Conservation (phyloP, 2,797 vertebrate species). For the Triplophysa yarkandensis region DNA sequence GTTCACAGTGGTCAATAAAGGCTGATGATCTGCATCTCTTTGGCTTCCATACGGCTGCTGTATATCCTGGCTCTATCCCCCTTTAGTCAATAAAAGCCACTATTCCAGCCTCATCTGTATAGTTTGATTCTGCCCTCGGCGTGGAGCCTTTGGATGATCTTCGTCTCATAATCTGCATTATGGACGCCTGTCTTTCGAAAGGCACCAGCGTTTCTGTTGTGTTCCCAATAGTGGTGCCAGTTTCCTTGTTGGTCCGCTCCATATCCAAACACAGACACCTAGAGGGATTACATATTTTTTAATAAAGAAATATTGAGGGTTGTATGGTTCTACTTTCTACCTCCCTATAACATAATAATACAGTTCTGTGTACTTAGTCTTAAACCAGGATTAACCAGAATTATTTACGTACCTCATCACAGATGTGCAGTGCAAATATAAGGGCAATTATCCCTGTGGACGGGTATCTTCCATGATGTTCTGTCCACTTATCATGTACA, state of each 20-base stretch:
- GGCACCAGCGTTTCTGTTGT: constrained; percentile 73
- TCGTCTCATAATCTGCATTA: constrained; percentile 69
- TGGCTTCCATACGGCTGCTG: constrained; percentile 29
- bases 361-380: too few relatives aligned
- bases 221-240: constrained; percentile 87
- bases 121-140: constrained; percentile 71
- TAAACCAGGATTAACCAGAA: too few relatives aligned
- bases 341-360: too few relatives aligned
- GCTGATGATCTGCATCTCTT: constrained; percentile 42
- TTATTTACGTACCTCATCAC: constrained; percentile 70
- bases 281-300: constrained; percentile 4
- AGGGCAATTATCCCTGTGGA: constrained; percentile 81
- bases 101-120: constrained; percentile 44
- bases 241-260: constrained; percentile 78
- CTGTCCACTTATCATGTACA: constrained; percentile 75
- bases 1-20: constrained; percentile 57
- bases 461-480: constrained; percentile 75
- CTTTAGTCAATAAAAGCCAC: constrained; percentile 1
- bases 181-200: constrained; percentile 81
- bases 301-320: background rate
- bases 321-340: too few relatives aligned
- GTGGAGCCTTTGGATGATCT: constrained; percentile 66
- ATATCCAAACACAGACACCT: constrained; percentile 84
- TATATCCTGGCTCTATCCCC: background rate
- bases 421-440: constrained; percentile 80